A percentile compares a stretch with the other conserved stretches of the same genome.
phyloP scores from a whole-genome alignment of 2,113 vertebrate genomes.

The Physeter macrocephalus region DNA sequence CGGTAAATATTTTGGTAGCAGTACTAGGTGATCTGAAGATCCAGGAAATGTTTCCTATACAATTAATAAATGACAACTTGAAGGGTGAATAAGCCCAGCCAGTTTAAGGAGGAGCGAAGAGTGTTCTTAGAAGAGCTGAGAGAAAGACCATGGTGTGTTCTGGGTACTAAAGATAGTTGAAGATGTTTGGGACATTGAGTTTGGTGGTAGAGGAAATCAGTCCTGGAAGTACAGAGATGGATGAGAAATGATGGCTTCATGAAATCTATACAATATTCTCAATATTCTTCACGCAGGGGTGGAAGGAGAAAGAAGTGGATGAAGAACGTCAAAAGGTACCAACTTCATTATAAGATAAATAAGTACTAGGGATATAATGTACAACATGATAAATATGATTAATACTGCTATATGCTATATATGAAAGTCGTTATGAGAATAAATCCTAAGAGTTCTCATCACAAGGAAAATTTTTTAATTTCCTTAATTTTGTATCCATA shows the following conservation, averaged over 20 bases:
- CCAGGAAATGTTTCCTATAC: neutral
- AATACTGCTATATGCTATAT: no score
- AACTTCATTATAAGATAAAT: neutral
- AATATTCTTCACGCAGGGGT: neutral
- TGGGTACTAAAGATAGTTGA: neutral
- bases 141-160: neutral
- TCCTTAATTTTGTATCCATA: no score
- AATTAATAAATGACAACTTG: neutral
- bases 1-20: neutral
- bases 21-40: neutral
- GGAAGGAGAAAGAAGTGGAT: neutral
- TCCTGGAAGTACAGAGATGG: neutral
- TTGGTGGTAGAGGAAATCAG: neutral
- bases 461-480: no score
- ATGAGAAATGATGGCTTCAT: neutral
- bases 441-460: no score
- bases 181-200: neutral
- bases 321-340: neutral
- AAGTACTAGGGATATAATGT: no score
- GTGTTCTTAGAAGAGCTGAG: neutral
- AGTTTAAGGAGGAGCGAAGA: neutral
- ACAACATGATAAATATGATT: no score
- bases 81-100: neutral
- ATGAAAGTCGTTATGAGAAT: no score
- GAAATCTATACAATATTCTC: neutral